Percentiles rank a stretch among this genome's conserved stretches.
Conservation (phyloP, 2,113 vertebrate genomes). For the Ciconia stormi region DNA sequence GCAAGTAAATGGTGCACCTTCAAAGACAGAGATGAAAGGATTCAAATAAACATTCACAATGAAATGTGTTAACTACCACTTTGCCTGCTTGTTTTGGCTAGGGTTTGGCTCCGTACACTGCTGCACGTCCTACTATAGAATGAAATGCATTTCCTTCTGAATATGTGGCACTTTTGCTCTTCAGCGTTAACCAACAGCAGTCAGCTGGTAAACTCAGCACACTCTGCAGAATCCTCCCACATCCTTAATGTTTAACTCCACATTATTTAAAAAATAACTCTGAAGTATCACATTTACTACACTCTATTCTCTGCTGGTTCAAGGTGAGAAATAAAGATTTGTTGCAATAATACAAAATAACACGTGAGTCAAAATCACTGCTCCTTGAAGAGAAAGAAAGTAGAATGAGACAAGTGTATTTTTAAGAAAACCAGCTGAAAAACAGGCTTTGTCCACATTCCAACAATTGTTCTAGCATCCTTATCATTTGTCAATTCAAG, state of each 20-base stretch:
- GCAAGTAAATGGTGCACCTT: neutral
- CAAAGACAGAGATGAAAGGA: constrained; percentile 33
- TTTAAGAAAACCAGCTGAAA: neutral
- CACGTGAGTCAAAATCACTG: neutral
- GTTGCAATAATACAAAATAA: neutral
- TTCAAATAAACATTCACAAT: neutral
- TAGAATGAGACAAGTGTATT: neutral
- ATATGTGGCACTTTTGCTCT: neutral
- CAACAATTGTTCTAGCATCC: neutral
- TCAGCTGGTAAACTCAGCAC: neutral
- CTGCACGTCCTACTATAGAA: neutral
- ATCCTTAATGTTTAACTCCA: neutral
- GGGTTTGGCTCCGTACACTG: neutral
- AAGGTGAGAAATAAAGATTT: neutral
- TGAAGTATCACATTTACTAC: neutral
- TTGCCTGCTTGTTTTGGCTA: neutral
- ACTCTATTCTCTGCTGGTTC: neutral
- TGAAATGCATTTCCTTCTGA: neutral
- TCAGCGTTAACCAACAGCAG: neutral
- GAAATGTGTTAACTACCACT: neutral
- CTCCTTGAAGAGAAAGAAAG: neutral
- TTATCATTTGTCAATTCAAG: neutral
- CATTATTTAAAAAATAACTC: neutral
- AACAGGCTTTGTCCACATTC: neutral
- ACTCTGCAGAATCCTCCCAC: neutral